Base-by-base conservation (phyloP, 2,797 vertebrate genomes). In the Pangasius mekongensis region DNA sequence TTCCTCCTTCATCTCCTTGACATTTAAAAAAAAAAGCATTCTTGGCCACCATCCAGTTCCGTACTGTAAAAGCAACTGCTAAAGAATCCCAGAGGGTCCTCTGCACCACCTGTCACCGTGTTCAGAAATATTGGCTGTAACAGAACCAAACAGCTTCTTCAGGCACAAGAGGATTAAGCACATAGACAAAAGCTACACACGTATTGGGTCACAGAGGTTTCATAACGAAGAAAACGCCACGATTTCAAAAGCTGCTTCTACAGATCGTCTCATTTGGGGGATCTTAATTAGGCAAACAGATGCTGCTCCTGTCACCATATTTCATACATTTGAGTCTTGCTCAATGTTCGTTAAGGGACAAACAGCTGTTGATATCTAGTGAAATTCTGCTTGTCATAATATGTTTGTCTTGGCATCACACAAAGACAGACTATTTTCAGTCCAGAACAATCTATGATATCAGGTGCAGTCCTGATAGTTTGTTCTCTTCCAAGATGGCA, bases 1-100 rank as follows among this genome's bases (percentile, higher is more conserved):
- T 89, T 89, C 82, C 82, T 81, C 66, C 83, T 52, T 84, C 86
- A 87, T 89, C 89, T 87, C 86, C 86, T 85, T 81, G 89, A 89
- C 89, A 87, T 84, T 86, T 86, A 39, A 36, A 76, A 77, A 89
- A 87, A 69, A 89, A 89, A 60, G 71, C 71, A 64, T 89, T 60
- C 67, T 43, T 87, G 89, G 89, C 82, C 33, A 18, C 18, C 74
- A 58, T 85, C 86, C 89, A 89, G 83, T 66, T 9, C 64, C 24
- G 7, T 81, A 85, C 82, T 85, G 86, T 89, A 87, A 89, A 84
- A 89, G 54, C 56, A 74, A 56, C 82, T 89, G 86, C 87, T 85
- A 80, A 77, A 87, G 24, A 71, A 84, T 84, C 86, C 88, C 88
- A 39, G 36, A 78, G 88, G 86, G 39, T 13, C 13, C 74, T 83